phyloP scores from a whole-genome alignment of 1,140 invertebrate genomes.

The Drosophila pectinifera region DNA sequence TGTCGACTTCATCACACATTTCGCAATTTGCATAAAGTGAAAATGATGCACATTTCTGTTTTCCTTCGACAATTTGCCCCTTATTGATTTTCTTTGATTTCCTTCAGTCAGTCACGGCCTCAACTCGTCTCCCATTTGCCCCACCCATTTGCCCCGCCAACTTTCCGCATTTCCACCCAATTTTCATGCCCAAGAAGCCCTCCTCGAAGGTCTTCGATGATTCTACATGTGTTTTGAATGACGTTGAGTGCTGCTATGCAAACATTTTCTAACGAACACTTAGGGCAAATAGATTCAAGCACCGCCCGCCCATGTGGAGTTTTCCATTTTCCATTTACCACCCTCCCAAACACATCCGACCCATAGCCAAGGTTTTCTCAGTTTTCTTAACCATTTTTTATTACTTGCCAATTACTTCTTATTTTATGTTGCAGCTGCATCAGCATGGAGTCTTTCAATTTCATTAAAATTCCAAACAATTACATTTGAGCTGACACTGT shows the following conservation, averaged over 20 bases:
- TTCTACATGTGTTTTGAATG: conserved; percentile 82
- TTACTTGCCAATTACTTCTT: conserved; percentile 79
- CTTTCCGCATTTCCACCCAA: conserved; percentile 19
- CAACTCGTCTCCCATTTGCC: conserved; percentile 2
- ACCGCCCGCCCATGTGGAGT: conserved; percentile 48
- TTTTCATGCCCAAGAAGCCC: conserved; percentile 48
- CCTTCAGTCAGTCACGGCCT: conserved; percentile 37
- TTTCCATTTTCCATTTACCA: conserved; percentile 30
- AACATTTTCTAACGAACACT: conserved; percentile 84
- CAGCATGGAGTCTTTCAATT: conserved; percentile 61
- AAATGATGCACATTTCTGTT: conserved; percentile 83
- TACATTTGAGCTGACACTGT: conserved; percentile 59
- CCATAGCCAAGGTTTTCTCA: conserved; percentile 12
- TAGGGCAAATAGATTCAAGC: conserved; percentile 79
- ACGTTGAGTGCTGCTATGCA: conserved; percentile 82
- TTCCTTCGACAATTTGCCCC: conserved; percentile 78
- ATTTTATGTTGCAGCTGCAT: conserved; percentile 53
- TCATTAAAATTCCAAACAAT: conserved; percentile 71
- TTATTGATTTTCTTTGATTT: conserved; percentile 84
- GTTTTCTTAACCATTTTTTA: conserved; percentile 59
- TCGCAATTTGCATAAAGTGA: conserved; percentile 83
- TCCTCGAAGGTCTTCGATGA: conserved; percentile 32
- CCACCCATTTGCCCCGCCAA: not conserved
- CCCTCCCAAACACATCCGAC: not conserved
- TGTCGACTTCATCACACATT: conserved; percentile 77